Conservation (phyloP, 2,888 invertebrate genomes). For the Homarus gammarus region DNA sequence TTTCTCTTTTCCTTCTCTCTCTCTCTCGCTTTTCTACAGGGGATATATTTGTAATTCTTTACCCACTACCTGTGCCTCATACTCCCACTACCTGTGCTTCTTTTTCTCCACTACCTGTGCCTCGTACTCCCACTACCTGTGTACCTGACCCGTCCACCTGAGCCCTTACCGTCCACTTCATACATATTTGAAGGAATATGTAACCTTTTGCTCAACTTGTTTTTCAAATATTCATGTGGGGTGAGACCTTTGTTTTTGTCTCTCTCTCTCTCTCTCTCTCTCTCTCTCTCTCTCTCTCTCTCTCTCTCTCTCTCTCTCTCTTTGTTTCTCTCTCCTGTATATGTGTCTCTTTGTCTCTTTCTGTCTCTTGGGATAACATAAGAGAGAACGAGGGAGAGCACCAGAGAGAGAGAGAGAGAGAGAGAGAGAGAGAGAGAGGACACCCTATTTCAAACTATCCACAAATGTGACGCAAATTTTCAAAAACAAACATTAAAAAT, state of each 20-base stretch:
- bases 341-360: no score
- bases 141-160: not conserved
- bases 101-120: not conserved
- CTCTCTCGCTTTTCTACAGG: no score
- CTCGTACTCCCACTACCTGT: not conserved
- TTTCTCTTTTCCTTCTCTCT: not conserved
- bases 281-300: constrained; percentile 10
- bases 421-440: no score
- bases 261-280: not conserved
- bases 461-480: no score
- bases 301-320: constrained; percentile 23
- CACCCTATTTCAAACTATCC: no score
- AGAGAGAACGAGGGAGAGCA: no score
- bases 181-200: not conserved
- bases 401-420: no score
- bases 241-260: not conserved
- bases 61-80: not conserved
- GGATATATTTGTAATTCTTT: no score
- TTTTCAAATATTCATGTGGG: not conserved
- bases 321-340: not conserved
- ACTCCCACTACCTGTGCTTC: not conserved
- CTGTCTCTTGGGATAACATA: no score
- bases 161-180: not conserved
- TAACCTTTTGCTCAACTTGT: not conserved
- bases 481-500: no score